A percentile compares a stretch with the other conserved stretches of the same genome.
Conservation (phyloP, 2,113 vertebrate species). For the Petroica traversi region DNA sequence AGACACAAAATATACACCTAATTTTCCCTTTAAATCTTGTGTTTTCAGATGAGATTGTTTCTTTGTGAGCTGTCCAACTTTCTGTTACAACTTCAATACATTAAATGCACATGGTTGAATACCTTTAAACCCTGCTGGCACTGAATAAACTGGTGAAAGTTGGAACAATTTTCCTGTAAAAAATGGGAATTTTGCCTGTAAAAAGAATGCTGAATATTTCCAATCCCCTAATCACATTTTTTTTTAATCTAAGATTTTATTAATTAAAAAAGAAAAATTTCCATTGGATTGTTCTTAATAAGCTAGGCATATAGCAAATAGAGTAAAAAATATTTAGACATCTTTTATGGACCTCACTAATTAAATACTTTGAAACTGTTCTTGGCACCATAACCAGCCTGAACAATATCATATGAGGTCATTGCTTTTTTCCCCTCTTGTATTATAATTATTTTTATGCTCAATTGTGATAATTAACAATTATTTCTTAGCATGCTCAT, state of each 20-base stretch:
- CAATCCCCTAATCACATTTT: neutral
- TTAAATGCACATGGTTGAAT: neutral
- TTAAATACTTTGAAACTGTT: neutral
- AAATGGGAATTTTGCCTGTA: neutral
- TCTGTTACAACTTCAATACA: neutral
- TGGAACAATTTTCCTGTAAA: neutral
- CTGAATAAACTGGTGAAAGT: neutral
- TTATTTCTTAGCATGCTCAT: neutral
- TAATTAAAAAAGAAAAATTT: neutral
- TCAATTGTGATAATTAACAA: neutral
- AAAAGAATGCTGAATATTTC: neutral
- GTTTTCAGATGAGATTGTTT: neutral
- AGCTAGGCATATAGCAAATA: neutral
- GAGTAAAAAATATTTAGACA: neutral
- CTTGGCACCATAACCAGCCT: neutral
- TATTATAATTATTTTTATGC: neutral
- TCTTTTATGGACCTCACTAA: neutral
- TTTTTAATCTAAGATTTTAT: neutral
- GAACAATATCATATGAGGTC: neutral
- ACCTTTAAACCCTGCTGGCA: neutral
- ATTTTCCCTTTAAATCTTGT: constrained; percentile 10
- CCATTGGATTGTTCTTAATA: neutral
- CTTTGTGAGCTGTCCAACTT: neutral
- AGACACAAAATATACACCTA: neutral
- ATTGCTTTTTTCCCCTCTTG: neutral